Base-by-base conservation (phyloP, 2,113 vertebrate species). In the Pterocles orientalis region DNA sequence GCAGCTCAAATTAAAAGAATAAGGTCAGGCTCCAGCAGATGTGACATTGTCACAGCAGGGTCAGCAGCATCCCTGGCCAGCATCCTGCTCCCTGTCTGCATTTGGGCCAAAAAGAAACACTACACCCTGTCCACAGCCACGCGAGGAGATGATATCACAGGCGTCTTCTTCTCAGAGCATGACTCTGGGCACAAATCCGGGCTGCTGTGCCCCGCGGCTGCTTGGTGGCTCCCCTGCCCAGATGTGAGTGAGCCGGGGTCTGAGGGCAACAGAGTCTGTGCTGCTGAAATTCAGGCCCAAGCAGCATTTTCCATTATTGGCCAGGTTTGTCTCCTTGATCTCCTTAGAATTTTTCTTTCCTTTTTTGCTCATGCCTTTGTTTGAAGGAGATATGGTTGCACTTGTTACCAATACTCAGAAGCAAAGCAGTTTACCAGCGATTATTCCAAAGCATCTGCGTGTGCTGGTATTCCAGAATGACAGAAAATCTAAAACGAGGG, bases 1-100 rank as follows among this genome's bases (percentile, higher is more conserved):
- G 82, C 73, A 94, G 82, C 45, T 83, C 54, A 85, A 72, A 93
- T 90, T 90, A 65, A 82, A 73, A 92, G 7, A 88, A 82, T 90
- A 69, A 77, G 71, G 88, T 58, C 62, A 36, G 50, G 41, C 24
- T 94, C 33, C 82, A 93, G 82, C 56, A 73, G 82, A 86, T 41
- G 58, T 58, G 79, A 79, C 1, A 0, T 24, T 78, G 83, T 82
- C 87, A 90, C 81, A 89, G 69, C 9, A 4, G 78, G 57, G 57
- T 51, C 14, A 7, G 43, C 73, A 75, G 65, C 70, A 94, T 57
- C 34, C 39, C 64, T 54, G 51, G 36, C 45, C 62, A 86, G 31
- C 43, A 61, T 62, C 80, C 68, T 61, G 36, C 36, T 80, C 24
- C 54, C 50, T 0, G 0, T 60, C 80, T 77, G 71, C 23, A 64